Evolutionary conservation across 1,140 invertebrate species (phyloP).

Genomic region (Rhyacophila brunnea): DNA sequence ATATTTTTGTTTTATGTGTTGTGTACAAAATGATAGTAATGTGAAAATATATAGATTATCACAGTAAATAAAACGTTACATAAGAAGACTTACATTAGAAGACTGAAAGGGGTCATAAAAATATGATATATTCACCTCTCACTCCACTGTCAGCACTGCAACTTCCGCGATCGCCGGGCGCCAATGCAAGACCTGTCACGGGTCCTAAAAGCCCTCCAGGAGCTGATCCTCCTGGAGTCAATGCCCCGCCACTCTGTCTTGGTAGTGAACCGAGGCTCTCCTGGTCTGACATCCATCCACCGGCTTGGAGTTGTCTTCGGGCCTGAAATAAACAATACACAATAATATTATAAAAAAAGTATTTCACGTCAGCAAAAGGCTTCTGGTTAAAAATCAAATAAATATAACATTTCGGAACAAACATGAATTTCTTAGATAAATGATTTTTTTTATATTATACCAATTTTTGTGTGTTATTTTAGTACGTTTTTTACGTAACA

Average conservation of each 20-base stretch:
- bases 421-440: too few species aligned
- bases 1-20: too few species aligned
- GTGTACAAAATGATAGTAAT: too few species aligned
- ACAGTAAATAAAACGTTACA: too few species aligned
- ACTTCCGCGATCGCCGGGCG: slow-evolving; percentile 74
- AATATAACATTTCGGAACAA: background rate
- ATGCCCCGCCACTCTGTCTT: slow-evolving; percentile 59
- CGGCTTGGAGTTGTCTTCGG: slow-evolving; percentile 65
- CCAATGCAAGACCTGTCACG: slow-evolving; percentile 49
- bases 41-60: too few species aligned
- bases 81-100: too few species aligned
- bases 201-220: slow-evolving; percentile 54
- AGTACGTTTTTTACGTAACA: too few species aligned
- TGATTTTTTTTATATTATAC: too few species aligned
- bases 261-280: slow-evolving; percentile 66
- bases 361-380: background rate
- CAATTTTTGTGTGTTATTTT: too few species aligned
- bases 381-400: background rate
- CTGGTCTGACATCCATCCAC: slow-evolving; percentile 73
- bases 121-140: slow-evolving; percentile 40
- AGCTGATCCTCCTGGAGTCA: slow-evolving; percentile 60
- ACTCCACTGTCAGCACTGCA: slow-evolving; percentile 86
- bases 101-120: too few species aligned
- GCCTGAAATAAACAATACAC: slow-evolving; percentile 51
- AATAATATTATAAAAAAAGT: background rate